phyloP scores from a whole-genome alignment of 2,113 vertebrate genomes.

The Eretmochelys imbricata region DNA sequence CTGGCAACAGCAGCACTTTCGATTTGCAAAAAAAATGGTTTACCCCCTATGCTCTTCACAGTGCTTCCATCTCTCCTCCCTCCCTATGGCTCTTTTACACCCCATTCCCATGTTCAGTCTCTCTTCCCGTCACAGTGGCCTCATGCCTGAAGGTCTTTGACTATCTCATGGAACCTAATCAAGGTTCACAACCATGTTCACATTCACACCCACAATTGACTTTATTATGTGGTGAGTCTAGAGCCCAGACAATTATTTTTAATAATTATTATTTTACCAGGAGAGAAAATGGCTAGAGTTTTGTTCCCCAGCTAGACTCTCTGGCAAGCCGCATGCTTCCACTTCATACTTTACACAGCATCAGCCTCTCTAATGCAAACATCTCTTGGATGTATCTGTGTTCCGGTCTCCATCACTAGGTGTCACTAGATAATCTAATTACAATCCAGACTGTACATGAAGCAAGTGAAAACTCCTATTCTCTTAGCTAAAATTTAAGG shows the following conservation, averaged over 20 bases:
- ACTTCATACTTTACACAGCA: neutral
- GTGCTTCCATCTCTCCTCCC: too few relatives aligned
- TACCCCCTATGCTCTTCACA: neutral
- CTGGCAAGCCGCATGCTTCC: neutral
- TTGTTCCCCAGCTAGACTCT: neutral
- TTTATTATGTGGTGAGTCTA: neutral
- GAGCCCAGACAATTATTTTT: neutral
- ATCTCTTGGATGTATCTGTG: neutral
- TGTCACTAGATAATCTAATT: constrained; percentile 62
- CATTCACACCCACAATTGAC: neutral
- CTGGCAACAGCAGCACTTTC: neutral
- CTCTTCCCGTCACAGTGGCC: too few relatives aligned
- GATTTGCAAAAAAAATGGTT: neutral
- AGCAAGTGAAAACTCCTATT: neutral
- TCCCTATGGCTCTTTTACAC: neutral
- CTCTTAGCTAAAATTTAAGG: neutral
- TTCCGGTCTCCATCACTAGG: constrained; percentile 35
- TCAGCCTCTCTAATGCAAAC: neutral
- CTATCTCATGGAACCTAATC: neutral
- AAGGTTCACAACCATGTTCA: neutral
- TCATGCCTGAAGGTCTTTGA: too few relatives aligned
- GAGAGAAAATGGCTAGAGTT: too few relatives aligned
- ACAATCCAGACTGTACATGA: neutral
- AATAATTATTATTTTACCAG: neutral
- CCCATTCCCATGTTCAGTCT: neutral